Conservation (phyloP, 1,140 invertebrate species). For the Zophobas atratus region DNA sequence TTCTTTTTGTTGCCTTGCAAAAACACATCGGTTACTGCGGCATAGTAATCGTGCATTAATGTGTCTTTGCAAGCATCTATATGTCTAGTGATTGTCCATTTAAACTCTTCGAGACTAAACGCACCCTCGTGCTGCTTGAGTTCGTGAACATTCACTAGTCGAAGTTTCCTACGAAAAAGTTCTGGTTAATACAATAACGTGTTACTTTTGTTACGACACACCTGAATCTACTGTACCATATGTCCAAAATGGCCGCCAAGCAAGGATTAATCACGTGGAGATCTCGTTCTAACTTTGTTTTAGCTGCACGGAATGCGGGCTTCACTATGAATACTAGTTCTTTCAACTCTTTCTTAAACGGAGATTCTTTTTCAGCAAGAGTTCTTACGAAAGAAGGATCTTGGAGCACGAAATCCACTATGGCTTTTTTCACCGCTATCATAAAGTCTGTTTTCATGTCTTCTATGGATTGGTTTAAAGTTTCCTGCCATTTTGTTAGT, state of each 20-base stretch:
- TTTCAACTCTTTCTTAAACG: constrained; percentile 74
- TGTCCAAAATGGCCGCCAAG: constrained; percentile 83
- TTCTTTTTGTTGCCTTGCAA: constrained; percentile 82
- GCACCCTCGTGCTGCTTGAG: constrained; percentile 71
- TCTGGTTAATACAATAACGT: constrained; percentile 11
- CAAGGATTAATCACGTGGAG: constrained; percentile 88
- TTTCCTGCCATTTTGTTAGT: constrained; percentile 74
- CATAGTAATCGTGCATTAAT: constrained; percentile 76
- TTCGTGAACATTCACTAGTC: constrained; percentile 70
- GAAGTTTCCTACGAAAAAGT: constrained; percentile 64
- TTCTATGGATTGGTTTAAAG: constrained; percentile 72
- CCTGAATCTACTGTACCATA: constrained; percentile 87
- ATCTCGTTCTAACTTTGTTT: constrained; percentile 72
- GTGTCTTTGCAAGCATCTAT: constrained; percentile 73
- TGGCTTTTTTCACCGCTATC: constrained; percentile 88
- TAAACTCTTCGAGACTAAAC: constrained; percentile 77
- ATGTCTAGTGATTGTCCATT: constrained; percentile 71
- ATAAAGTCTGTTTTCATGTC: constrained; percentile 86
- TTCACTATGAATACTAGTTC: constrained; percentile 78
- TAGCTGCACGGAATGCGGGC: constrained; percentile 69
- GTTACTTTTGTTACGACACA: constrained; percentile 62
- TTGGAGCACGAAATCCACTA: constrained; percentile 90
- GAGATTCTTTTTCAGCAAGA: constrained; percentile 67
- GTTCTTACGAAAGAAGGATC: constrained; percentile 75
- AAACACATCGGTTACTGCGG: constrained; percentile 76